Evolutionary conservation across 2,888 invertebrate species (phyloP), one percentile per base, ranked within the genome.

Genomic region (Leptinotarsa rubiginosa): DNA sequence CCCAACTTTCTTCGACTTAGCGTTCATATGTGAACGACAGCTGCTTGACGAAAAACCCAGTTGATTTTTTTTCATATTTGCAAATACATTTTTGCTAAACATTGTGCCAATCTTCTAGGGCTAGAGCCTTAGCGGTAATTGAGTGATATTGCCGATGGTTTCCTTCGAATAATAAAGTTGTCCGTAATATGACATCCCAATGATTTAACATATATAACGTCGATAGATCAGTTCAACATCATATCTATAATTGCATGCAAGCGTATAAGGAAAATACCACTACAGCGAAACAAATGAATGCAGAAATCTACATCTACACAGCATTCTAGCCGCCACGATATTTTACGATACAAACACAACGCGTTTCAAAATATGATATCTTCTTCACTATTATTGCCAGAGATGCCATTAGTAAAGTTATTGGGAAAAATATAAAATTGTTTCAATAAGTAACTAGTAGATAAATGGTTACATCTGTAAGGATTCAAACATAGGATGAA

Each of bases 201-300:
- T 75, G 80, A 82, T 81, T 82, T 81, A 78, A 81, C 76, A 76
- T 78, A 79, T 72, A 80, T 81, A 79, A 81, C 73, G 80, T 78
- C 82, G 77, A 80, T 82, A 81, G 79, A 81, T 83, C 81, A 80
- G 77, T 76, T 75, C 68, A 77, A 78, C 80, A 81, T 83, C 83
- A 83, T 83, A 83, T 82, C 81, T 84, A 80, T 84, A 83, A 84
- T 83, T 83, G 83, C 82, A 78, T 77, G 80, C 80, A 78, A 73
- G 81, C 84, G 78, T 82, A 84, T 82, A 84, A 83, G 84, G 84
- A 81, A 81, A 83, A 84, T 83, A 81, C 82, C 81, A 83, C 81
- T 80, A 82, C 74, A 73, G 75, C 74, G 78, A 75, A 81, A 80
- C 81, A 80, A 83, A 81, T 80, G 79, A 78, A 81, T 80, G 80